These are phyloP conservation scores for Petaurus breviceps DNA, from an alignment of 2,113 vertebrate species.

Conservation along the genomic window DNA sequence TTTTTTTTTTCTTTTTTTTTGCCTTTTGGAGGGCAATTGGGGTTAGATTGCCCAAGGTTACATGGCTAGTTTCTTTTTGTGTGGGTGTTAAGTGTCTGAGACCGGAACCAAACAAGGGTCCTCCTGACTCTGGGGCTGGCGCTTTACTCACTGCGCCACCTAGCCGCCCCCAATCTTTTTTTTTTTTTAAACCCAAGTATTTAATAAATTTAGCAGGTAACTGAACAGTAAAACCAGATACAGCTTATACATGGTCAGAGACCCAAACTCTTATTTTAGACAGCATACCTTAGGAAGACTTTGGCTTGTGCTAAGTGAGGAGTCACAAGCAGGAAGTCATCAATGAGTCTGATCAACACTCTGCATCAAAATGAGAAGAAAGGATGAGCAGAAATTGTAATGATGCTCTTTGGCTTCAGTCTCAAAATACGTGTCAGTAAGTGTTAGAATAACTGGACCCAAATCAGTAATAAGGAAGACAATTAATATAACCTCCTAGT, in stretches of 20 bases:
- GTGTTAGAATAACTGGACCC: accelerated
- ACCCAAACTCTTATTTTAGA: neutral
- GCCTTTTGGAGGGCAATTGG: too few species aligned
- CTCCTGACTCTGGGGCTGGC: too few species aligned
- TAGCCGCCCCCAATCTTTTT: too few species aligned
- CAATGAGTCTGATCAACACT: constrained; percentile 92
- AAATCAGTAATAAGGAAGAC: neutral
- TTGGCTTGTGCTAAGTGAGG: constrained; percentile 88
- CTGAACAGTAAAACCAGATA: neutral
- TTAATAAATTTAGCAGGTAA: neutral
- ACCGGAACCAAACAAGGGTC: too few species aligned
- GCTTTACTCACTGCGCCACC: too few species aligned
- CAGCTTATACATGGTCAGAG: neutral
- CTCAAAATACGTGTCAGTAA: neutral
- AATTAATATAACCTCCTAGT: neutral
- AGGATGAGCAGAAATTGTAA: neutral
- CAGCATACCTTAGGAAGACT: constrained; percentile 89
- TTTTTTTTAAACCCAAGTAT: neutral
- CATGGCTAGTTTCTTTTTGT: too few species aligned
- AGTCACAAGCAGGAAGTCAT: constrained; percentile 95
- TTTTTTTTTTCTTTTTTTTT: too few species aligned
- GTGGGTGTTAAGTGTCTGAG: too few species aligned
- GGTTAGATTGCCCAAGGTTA: too few species aligned
- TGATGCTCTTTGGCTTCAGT: neutral
- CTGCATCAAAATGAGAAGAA: constrained; percentile 78